Percentiles rank a stretch among this genome's conserved stretches.
Evolutionary conservation across 2,113 vertebrate species (phyloP).

Genomic region (Electrona antarctica): DNA sequence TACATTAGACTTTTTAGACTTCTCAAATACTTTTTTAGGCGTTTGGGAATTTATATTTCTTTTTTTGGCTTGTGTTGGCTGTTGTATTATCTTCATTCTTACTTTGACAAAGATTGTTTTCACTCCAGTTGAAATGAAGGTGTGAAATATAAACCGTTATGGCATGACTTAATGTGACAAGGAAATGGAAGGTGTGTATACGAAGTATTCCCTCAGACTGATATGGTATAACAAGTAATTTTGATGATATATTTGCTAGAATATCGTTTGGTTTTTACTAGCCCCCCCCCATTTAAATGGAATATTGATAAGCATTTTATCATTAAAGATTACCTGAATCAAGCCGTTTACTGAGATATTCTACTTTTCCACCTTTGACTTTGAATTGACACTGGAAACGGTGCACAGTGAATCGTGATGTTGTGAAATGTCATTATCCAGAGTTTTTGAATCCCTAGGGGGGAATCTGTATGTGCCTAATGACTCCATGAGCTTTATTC

Average conservation of each 20-base stretch:
- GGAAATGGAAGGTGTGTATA: slow-evolving; percentile 28
- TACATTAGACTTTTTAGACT: slow-evolving; percentile 7
- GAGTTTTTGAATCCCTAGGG: neutral
- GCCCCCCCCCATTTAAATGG: slow-evolving; percentile 52
- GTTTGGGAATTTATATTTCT: neutral
- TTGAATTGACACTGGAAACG: neutral
- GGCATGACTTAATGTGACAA: slow-evolving; percentile 51
- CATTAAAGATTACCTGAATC: slow-evolving; percentile 73
- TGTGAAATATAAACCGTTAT: slow-evolving; percentile 16
- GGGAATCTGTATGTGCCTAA: neutral
- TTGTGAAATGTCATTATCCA: neutral
- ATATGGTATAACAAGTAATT: slow-evolving; percentile 46
- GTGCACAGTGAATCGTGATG: neutral
- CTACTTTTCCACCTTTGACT: neutral
- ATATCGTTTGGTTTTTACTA: slow-evolving; percentile 40
- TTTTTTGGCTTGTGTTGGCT: slow-evolving; percentile 24
- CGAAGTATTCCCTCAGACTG: slow-evolving; percentile 42
- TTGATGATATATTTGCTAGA: slow-evolving; percentile 60
- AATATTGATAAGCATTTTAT: slow-evolving; percentile 60
- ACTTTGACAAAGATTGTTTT: slow-evolving; percentile 13
- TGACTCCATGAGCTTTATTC: slow-evolving; percentile 1
- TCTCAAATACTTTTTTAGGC: too few relatives aligned
- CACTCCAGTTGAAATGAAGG: slow-evolving; percentile 7
- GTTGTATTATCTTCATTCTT: slow-evolving; percentile 7
- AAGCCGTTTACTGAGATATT: slow-evolving; percentile 12